Conservation (phyloP, 2,113 vertebrate species). For the Gallinago media region DNA sequence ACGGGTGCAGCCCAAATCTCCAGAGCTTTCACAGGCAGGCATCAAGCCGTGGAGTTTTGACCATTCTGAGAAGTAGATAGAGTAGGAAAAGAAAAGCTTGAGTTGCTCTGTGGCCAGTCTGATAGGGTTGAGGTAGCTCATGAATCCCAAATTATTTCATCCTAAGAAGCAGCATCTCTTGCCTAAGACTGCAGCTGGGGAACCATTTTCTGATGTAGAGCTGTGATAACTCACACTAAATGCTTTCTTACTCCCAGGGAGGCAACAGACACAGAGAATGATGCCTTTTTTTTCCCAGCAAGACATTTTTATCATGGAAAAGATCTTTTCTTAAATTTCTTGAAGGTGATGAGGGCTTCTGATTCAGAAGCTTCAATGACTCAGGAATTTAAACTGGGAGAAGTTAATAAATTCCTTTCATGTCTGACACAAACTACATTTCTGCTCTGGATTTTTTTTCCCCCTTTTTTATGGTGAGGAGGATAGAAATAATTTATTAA, state of each 20-base stretch:
- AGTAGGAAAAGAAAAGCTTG: not conserved
- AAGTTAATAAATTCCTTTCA: slow-evolving; percentile 46
- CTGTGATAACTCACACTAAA: slow-evolving; percentile 36
- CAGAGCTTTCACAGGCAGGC: not conserved
- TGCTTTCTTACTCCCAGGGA: not conserved
- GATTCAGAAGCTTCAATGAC: slow-evolving; percentile 16
- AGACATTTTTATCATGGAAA: slow-evolving; percentile 55
- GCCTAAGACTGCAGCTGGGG: not conserved
- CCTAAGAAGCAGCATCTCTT: not conserved
- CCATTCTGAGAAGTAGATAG: not conserved
- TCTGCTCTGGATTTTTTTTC: not conserved
- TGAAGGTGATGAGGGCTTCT: not conserved
- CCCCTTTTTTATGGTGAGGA: not conserved
- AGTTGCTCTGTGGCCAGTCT: not conserved
- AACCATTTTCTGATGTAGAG: not conserved
- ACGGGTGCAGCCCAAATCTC: not conserved
- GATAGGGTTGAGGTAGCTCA: not conserved
- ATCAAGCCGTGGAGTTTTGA: not conserved
- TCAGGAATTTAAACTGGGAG: slow-evolving; percentile 14
- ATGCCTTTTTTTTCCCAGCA: slow-evolving; percentile 21
- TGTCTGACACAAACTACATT: slow-evolving; percentile 34
- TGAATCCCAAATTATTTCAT: slow-evolving; percentile 31
- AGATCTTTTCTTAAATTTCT: slow-evolving; percentile 25
- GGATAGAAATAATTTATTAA: not conserved
- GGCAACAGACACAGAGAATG: not conserved